Conservation (phyloP, 2,113 vertebrate genomes). For the Rhagologus leucostigma region DNA sequence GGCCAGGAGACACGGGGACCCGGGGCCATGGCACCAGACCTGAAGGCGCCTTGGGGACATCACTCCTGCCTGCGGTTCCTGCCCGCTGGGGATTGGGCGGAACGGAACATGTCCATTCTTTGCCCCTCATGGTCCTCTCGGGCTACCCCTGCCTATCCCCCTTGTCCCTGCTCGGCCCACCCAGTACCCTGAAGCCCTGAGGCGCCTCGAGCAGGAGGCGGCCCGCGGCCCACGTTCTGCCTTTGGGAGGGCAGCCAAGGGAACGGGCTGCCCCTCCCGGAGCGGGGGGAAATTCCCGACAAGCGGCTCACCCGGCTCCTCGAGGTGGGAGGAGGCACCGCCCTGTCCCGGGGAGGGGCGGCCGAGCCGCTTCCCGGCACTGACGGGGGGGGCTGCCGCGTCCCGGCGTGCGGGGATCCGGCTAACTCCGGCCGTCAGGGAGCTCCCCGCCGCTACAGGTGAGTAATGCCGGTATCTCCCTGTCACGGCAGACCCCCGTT, state of each 20-base stretch:
- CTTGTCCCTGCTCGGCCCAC: background rate
- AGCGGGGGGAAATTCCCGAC: background rate
- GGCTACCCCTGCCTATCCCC: background rate
- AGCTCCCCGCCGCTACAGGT: background rate
- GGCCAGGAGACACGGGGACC: no score
- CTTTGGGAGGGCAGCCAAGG: background rate
- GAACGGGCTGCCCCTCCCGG: background rate
- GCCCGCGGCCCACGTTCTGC: background rate
- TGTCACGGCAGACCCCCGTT: background rate
- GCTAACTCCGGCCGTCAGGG: accelerated
- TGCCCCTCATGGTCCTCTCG: background rate
- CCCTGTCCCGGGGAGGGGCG: background rate
- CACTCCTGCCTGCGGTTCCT: background rate
- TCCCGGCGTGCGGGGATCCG: accelerated
- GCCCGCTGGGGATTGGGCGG: background rate
- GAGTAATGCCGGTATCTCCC: background rate
- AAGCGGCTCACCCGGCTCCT: background rate
- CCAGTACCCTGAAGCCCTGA: background rate
- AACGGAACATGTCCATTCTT: accelerated
- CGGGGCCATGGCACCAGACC: no score
- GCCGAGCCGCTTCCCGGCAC: background rate
- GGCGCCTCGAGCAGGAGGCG: accelerated
- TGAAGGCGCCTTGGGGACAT: no score
- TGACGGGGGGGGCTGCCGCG: background rate
- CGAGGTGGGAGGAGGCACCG: background rate